A percentile compares a stretch with the other conserved stretches of the same genome.
Conservation (phyloP, 1,140 invertebrate species). For the Drosophila simulans region DNA sequence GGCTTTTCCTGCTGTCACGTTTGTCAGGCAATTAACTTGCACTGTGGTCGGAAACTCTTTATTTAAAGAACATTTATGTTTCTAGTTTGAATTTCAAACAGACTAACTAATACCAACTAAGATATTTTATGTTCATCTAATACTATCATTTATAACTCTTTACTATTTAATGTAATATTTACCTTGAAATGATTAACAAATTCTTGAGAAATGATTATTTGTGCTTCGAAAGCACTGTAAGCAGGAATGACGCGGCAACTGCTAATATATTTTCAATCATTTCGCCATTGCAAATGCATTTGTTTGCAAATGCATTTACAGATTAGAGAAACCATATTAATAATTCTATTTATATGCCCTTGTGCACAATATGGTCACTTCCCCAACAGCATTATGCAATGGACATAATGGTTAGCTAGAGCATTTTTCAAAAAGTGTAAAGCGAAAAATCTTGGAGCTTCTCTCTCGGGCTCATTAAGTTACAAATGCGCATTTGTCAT, state of each 20-base stretch:
- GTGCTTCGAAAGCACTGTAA: constrained; percentile 5
- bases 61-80: background rate
- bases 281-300: constrained; percentile 14
- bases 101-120: too few species aligned
- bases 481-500: constrained; percentile 60
- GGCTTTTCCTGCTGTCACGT: constrained; percentile 41
- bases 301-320: constrained; percentile 58
- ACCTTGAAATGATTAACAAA: too few species aligned
- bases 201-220: too few species aligned
- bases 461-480: constrained; percentile 14
- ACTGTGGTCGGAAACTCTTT: constrained; percentile 4
- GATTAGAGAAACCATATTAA: constrained; percentile 38
- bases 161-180: too few species aligned
- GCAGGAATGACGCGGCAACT: constrained; percentile 26
- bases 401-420: background rate
- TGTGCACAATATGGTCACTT: constrained; percentile 7
- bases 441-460: constrained; percentile 16
- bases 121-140: too few species aligned
- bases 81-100: too few species aligned
- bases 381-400: constrained; percentile 16
- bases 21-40: constrained; percentile 39
- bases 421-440: constrained; percentile 22
- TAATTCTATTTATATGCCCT: constrained; percentile 35
- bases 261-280: constrained; percentile 44
- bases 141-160: too few species aligned